Evolutionary conservation across 2,888 invertebrate genomes (phyloP), one percentile per base, ranked within the genome.

Genomic region (Phengaris arion): DNA sequence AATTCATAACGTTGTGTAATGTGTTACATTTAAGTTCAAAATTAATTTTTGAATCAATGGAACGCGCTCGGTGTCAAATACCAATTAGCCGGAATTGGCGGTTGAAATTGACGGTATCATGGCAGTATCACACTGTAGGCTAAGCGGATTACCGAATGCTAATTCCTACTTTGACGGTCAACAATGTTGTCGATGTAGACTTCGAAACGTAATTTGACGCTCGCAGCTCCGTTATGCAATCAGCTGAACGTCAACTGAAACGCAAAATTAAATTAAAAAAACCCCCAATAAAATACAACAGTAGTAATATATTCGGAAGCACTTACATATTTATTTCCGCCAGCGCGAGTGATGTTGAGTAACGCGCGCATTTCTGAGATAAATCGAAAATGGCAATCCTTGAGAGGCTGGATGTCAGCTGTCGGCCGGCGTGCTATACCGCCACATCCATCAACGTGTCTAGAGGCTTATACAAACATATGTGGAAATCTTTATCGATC

Each of bases 371-470:
- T 76, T 74, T 48, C 54, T 59, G 68, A 77, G 74, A 78, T 78
- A 77, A 75, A 78, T 78, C 74, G 75, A n/a, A 74, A 69, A 59
- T 55, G 75, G 74, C 77, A 73, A 73, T 74, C 72, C 52, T 48
- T 68, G 72, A 22, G 64, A 75, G 76, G 75, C 76, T 70, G 68
- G 73, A 74, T 77, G 77, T 78, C 77, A 78, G 72, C 74, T 55
- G 69, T 75, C 52, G 72, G 54, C 72, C 72, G 54, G 72, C 75
- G 74, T 76, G 68, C 35, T 0, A 74, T 77, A 76, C 68, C 59
- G 57, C 54, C 68, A 70, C 77, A 78, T 78, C 77, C 75, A 78
- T 78, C 77, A 72, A 74, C 75, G 51, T 52, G 76, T 73, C 57
- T 70, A 35, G 59, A 22, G 46, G 68, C 46, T 54, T 64, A 64